phyloP scores from a whole-genome alignment of 53 echinoderm and acorn worm genomes.

The Holothuria scabra region DNA sequence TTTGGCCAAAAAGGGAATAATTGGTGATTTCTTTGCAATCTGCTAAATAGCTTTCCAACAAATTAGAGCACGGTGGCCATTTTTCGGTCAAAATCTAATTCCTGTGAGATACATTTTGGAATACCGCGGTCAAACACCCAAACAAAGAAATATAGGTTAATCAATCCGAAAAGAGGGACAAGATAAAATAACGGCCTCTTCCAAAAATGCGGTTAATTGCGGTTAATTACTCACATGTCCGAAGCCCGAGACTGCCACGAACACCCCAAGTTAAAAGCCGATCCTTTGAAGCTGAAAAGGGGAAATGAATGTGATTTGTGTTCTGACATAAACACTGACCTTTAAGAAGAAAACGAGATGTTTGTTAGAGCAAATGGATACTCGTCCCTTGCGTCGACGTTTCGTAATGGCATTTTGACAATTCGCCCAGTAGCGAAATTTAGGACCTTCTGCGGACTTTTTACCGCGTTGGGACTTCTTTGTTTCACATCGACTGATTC shows the following conservation, averaged over 20 bases:
- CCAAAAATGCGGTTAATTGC: constrained; percentile 32
- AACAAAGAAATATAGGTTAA: constrained; percentile 47
- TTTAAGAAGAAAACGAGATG: no score
- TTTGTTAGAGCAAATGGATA: no score
- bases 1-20: not conserved
- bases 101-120: constrained; percentile 25
- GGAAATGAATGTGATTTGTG: constrained; percentile 2
- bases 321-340: no score
- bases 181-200: constrained; percentile 30
- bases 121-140: constrained; percentile 36
- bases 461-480: no score
- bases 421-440: no score
- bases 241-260: constrained; percentile 17
- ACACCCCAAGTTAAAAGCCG: constrained; percentile 35
- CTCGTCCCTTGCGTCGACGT: no score
- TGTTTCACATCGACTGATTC: no score
- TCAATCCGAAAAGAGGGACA: constrained; percentile 35
- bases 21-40: constrained; percentile 30
- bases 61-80: constrained; percentile 37
- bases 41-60: constrained; percentile 38
- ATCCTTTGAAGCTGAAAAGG: constrained; percentile 3
- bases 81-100: constrained; percentile 43
- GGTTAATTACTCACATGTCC: constrained; percentile 43
- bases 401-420: no score
- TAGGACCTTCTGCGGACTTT: no score